phyloP scores from a whole-genome alignment of 2,797 vertebrate genomes.

The Hippopotamyrus pictus region DNA sequence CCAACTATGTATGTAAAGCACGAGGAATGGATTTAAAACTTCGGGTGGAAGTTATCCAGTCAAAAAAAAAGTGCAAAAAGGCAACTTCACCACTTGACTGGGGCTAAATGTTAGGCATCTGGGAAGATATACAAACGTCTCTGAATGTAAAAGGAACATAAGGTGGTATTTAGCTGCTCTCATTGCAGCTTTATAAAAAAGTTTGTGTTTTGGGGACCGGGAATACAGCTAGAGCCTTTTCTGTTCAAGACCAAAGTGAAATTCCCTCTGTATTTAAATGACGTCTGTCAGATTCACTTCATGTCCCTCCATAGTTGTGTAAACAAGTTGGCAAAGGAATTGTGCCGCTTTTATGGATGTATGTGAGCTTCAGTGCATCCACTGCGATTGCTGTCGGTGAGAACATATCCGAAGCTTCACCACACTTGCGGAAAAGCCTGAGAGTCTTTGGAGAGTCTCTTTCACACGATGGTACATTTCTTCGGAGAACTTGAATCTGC shows the following conservation, averaged over 20 bases:
- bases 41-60: not conserved
- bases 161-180: not conserved
- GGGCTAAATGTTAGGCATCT: not conserved
- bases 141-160: not conserved
- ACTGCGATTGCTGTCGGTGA: not conserved
- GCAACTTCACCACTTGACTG: not conserved
- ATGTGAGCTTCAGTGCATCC: not conserved
- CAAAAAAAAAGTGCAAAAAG: not conserved
- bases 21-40: not conserved
- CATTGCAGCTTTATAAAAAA: not conserved
- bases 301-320: not conserved
- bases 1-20: not conserved
- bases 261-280: not conserved
- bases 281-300: not conserved
- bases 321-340: not conserved
- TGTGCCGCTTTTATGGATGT: not conserved
- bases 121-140: not conserved
- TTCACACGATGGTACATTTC: conserved; percentile 73
- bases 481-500: conserved; percentile 60
- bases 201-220: not conserved
- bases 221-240: not conserved
- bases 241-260: not conserved
- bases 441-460: too few relatives aligned
- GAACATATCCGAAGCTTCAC: not conserved
- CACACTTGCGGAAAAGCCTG: not conserved